Base-by-base conservation (phyloP, 2,113 vertebrate species). In the Porphyrio hochstetteri region DNA sequence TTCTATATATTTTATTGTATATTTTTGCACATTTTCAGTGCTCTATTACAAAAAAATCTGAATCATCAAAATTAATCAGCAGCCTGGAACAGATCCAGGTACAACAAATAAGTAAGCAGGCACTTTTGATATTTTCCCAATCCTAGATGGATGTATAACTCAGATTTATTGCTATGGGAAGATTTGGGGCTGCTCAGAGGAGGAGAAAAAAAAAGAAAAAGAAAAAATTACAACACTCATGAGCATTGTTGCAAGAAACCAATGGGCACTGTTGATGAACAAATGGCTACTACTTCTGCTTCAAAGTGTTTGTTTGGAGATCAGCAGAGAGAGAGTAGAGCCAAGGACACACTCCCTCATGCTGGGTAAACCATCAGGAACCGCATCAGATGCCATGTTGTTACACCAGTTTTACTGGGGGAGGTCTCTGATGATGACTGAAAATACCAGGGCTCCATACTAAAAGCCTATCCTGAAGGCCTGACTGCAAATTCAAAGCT, bases 1-100 rank as follows among this genome's bases (percentile, higher is more conserved):
- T 96, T 97, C 94, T 94, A 90, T 94, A 92, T 95, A 94, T 96
- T 95, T 94, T 96, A 96, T 93, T 95, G 84, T 93, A 69, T 87
- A 88, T 96, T 94, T 95, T 86, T 92, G 87, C 85, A 87, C 82
- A 80, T 82, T 96, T 95, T 91, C 94, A 89, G 50, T 87, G 72
- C 57, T 95, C 61, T 59, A 46, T 84, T 88, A 67, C 87, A 71
- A 93, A 96, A 91, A 44, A 92, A 93, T 97, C 94, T 97, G 90
- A 96, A 90, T 94, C 95, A 96, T 95, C 88, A 95, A 93, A 96
- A 96, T 97, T 81, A 93, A 93, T 92, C 92, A 96, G 82, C 28
- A 94, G 72, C 13, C 64, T 96, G 94, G 94, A 96, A 74, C 8
- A 82, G 23, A 87, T 91, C 50, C 86, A 97, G 85, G 31, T 92